Evolutionary conservation across 2,113 vertebrate genomes (phyloP), one percentile per base, ranked within the genome.

Genomic region (Rhinoderma darwinii): DNA sequence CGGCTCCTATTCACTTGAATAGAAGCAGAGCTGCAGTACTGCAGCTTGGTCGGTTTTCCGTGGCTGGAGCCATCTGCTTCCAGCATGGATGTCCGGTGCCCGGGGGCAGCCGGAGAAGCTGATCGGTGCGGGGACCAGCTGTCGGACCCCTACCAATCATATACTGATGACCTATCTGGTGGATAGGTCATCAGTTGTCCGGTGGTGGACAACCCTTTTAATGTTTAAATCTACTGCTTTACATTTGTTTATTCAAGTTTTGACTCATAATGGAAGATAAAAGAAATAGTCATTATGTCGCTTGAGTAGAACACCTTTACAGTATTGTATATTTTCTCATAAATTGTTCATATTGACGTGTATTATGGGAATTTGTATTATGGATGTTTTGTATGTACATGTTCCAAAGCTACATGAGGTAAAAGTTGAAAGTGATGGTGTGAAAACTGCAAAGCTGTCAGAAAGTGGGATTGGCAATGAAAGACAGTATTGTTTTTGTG

Each of bases 401-500:
- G 50, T 39, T 51, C 51, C 59, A 43, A 68, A 30, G 61, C 27
- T 30, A 83, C 61, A 32, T 47, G 5, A 41, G 56, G 37, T 32
- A 50, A 25, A 82, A 37, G 39, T 63, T 63, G 35, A 63, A 83
- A 66, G 63, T 70, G 27, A 50, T 83, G 61, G 81, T 83, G 81
- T 61, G 81, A 83, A 83, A 83, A 68, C 61, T 15, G 37, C 81
- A 70, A 70, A 25, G 10, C 37, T 43, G 39, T 51, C 8, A 7
- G n/a, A 50, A 47, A 83, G 59, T 15, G 35, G 5, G 39, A 15
- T 50, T 83, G 39, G 35, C 56, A 47, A 68, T 83, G 81, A 83
- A 32, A 83, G 41, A 50, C 39, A 44, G 81, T 43, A 68, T 83
- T 83, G 81, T 83, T 82, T 70, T 25, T 83, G n/a, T 83, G 81